Base-by-base conservation (phyloP, 2,797 vertebrate species). In the Coluber constrictor region DNA sequence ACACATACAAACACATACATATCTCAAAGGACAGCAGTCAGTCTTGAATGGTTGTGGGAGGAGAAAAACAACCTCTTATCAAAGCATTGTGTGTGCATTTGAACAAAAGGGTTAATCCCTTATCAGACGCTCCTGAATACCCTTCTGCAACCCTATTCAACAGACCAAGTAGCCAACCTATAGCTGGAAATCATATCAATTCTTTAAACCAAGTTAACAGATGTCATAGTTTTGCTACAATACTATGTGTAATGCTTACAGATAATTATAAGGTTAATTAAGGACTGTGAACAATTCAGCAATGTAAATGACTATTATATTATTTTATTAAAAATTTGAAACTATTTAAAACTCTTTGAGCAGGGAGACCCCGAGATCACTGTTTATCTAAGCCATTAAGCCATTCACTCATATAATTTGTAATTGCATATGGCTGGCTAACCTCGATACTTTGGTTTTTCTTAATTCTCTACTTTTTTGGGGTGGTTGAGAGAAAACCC, bases 131-230 rank as follows among this genome's bases (percentile, higher is more conserved):
- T 37, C 86, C 20, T 8, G 92, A 95, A 94, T 86, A 59, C 25
- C 5, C 89, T 90, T 6, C 47, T 89, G 25, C 63, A 92, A 91
- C 0, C 0, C 6, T 57, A 0, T 57, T 56, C 32, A 51, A 90
- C 13, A 90, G 29, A 92, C 51, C 89, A 91, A 92, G 88, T 88
- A 87, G 1, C 47, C 1, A 47, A 32, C 90, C 10, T 90, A 37
- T 12, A 87, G 60, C 7, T 89, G 87, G 55, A 94, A 94, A 57
- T 93, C 90, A 66, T 25, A 92, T 66, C 93, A 59, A 11, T n/a
- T 91, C 91, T 92, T 89, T 93, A 63, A 93, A 90, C 32, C 5
- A 18, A 0, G 32, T 89, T 93, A 94, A 25, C 32, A 94, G 87
- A 63, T 51, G 79, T 0, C 4, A 6, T 61, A 8, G 13, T 93